Percentiles rank a stretch among this genome's conserved stretches.
Conservation (phyloP, 2,888 invertebrate genomes). For the Cheilosia scutellata region DNA sequence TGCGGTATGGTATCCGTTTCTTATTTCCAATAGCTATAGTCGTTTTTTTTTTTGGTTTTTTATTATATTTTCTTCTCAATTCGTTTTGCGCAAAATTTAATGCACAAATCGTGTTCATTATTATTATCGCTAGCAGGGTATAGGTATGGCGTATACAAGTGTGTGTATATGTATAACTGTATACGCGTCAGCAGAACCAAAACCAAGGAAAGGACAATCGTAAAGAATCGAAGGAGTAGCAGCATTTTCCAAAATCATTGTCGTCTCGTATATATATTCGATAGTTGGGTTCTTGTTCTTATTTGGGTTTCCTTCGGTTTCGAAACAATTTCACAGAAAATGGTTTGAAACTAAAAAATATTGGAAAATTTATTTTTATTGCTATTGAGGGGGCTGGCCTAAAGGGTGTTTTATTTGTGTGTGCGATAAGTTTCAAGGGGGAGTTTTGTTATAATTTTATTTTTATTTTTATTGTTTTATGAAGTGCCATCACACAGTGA, state of each 20-base stretch:
- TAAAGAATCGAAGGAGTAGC: conserved; percentile 69
- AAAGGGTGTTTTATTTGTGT: conserved; percentile 38
- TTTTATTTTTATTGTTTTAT: conserved; percentile 33
- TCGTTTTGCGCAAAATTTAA: conserved; percentile 75
- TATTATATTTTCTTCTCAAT: conserved; percentile 53
- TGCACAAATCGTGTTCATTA: conserved; percentile 76
- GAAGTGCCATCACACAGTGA: conserved; percentile 17
- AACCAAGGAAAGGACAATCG: conserved; percentile 58
- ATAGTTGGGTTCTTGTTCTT: conserved; percentile 30
- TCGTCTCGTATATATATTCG: conserved; percentile 39
- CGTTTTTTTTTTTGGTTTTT: conserved; percentile 24
- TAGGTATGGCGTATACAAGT: conserved; percentile 10
- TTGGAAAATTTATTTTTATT: conserved; percentile 73
- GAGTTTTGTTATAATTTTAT: neutral
- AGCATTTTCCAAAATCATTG: conserved; percentile 59
- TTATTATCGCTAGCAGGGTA: conserved; percentile 72
- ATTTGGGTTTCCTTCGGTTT: conserved; percentile 20
- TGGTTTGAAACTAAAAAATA: conserved; percentile 63
- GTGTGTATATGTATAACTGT: conserved; percentile 51
- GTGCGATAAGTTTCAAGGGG: neutral
- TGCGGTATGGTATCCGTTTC: conserved; percentile 55
- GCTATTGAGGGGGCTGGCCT: conserved; percentile 54
- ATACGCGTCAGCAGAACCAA: conserved; percentile 40
- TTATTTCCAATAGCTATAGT: conserved; percentile 1
- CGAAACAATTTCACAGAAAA: conserved; percentile 48